phyloP scores from a whole-genome alignment of 53 echinoderm and acorn worm genomes.

The Paracentrotus lividus region DNA sequence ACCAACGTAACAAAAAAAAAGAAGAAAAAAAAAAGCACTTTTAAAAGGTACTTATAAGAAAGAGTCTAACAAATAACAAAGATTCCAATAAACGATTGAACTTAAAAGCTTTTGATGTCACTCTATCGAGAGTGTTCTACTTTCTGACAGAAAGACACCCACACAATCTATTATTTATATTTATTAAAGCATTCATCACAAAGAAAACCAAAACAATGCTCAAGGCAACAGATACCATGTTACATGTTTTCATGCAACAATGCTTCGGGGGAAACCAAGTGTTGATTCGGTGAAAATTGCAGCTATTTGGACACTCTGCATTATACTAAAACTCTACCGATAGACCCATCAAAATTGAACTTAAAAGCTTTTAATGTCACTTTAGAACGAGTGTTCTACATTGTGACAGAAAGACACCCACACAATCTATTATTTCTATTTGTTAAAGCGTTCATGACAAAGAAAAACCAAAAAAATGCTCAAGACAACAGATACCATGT shows the following conservation, averaged over 20 bases:
- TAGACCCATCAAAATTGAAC: background rate
- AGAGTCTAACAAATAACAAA: background rate
- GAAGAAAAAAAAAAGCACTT: background rate
- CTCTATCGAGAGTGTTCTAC: background rate
- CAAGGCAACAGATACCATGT: background rate
- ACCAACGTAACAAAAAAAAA: background rate
- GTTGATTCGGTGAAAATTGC: background rate
- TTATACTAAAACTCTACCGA: background rate
- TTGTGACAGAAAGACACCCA: background rate
- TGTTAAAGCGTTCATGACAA: background rate
- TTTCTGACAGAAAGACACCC: background rate
- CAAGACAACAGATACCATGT: background rate
- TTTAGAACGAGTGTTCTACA: background rate
- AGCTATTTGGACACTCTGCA: background rate
- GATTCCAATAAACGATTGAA: background rate
- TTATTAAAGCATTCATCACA: background rate
- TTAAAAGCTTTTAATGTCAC: background rate
- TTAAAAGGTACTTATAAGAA: background rate
- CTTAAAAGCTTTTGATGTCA: background rate
- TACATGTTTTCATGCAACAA: background rate
- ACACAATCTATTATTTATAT: background rate
- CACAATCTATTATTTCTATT: background rate
- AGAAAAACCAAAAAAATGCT: background rate
- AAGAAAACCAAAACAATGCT: background rate
- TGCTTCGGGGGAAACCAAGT: background rate